Base-by-base conservation (phyloP, 2,888 invertebrate genomes). In the Protophormia terraenovae region DNA sequence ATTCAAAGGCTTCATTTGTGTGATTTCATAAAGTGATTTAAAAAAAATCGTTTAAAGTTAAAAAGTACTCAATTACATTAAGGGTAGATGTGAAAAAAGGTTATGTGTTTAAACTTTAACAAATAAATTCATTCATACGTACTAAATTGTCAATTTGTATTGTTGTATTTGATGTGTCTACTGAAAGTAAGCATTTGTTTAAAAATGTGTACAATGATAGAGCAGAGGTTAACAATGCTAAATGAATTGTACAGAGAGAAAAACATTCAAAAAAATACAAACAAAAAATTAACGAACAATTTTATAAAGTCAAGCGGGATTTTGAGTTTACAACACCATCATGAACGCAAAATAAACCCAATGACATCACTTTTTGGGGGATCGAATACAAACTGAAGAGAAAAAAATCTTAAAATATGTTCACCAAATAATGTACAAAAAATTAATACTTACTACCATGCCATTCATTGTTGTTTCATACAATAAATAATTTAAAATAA, bases 361-460 rank as follows among this genome's bases (percentile, higher is more conserved):
- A 69, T 78, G 78, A 78, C 78, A 69, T 78, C 60, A 78, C 60
- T 69, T 69, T 77, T 67, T 53, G 41, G 55, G 32, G 24, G 3
- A 45, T 45, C 45, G 45, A 55, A 55, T 45, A 29, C 10, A 10
- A 6, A 0, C 16, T 19, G 16, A 41, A 50, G 19, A 24, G 67
- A 27, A 12, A 77, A 50, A 35, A 47, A 27, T 19, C 14, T 47
- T 27, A 77, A 35, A 58, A 12, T 32, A n/a, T 53, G 50, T 50
- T 14, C 24, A 24, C 53, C 24, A 53, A n/a, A 47, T 47, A 47
- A 64, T 45, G 3, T 6, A 45, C 14, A 64, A 64, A 27, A n/a
- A 27, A 16, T 16, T n/a, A n/a, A n/a, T n/a, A n/a, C n/a, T n/a
- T n/a, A n/a, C n/a, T n/a, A 2, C 10, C n/a, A 24, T 41, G 10